A percentile compares a stretch with the other conserved stretches of the same genome.
Evolutionary conservation across 2,888 invertebrate species (phyloP).

Genomic region (Oscheius sp.): DNA sequence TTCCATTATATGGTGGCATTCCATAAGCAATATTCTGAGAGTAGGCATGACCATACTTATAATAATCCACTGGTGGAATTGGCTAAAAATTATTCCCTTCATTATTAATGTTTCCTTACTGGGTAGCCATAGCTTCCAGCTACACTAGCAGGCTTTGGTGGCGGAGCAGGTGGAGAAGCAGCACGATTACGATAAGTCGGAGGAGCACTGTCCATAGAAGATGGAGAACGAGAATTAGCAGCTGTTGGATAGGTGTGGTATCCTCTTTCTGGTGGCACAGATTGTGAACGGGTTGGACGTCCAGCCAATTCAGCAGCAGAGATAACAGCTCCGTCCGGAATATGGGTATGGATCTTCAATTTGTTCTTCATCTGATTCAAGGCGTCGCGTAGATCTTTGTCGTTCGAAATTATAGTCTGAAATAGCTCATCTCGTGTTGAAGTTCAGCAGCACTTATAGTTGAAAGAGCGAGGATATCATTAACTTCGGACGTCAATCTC

Average conservation of each 20-base stretch:
- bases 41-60: constrained; percentile 36
- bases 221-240: constrained; percentile 57
- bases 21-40: constrained; percentile 53
- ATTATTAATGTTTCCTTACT: neutral
- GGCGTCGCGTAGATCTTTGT: constrained; percentile 61
- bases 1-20: constrained; percentile 59
- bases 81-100: constrained; percentile 5
- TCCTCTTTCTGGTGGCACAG: constrained; percentile 60
- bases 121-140: constrained; percentile 25
- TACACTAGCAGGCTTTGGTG: constrained; percentile 34
- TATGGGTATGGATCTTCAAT: constrained; percentile 59
- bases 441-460: constrained; percentile 4
- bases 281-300: constrained; percentile 58
- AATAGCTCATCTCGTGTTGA: too few relatives aligned
- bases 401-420: constrained; percentile 57
- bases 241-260: constrained; percentile 57
- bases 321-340: constrained; percentile 55
- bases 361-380: constrained; percentile 56
- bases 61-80: constrained; percentile 28
- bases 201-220: constrained; percentile 56
- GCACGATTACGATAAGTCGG: constrained; percentile 42
- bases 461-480: constrained; percentile 12
- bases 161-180: constrained; percentile 43
- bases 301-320: constrained; percentile 64
- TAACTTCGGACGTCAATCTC: neutral